phyloP scores from a whole-genome alignment of 2,797 vertebrate species.

The Sciaenops ocellatus region DNA sequence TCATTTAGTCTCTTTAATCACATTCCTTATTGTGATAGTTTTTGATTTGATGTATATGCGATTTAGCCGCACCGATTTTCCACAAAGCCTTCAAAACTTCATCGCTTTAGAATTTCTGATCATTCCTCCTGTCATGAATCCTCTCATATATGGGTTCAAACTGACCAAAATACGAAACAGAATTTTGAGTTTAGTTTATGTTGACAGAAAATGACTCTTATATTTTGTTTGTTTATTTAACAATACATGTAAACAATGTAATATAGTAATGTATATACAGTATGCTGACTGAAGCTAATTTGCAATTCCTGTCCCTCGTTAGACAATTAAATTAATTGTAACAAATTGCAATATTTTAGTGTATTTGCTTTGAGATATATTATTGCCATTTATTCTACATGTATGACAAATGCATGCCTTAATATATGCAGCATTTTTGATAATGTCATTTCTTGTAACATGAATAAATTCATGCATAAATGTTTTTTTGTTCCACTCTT shows the following conservation, averaged over 20 bases:
- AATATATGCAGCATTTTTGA: neutral
- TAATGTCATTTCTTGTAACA: too few species aligned
- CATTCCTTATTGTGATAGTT: slow-evolving; percentile 41
- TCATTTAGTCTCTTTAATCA: slow-evolving; percentile 68
- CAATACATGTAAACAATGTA: neutral
- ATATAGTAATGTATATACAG: neutral
- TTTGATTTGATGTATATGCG: slow-evolving; percentile 70
- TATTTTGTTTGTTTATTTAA: neutral
- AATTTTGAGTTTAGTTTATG: slow-evolving; percentile 22
- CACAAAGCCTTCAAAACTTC: slow-evolving; percentile 58
- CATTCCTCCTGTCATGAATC: slow-evolving; percentile 66
- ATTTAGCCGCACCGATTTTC: slow-evolving; percentile 36
- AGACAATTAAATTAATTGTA: neutral
- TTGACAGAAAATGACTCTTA: neutral
- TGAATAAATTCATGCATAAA: neutral
- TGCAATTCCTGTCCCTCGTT: neutral
- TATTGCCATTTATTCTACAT: neutral
- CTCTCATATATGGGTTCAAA: slow-evolving; percentile 68
- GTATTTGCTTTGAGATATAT: neutral
- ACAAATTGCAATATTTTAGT: too few species aligned
- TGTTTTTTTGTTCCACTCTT: neutral
- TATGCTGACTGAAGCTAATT: neutral
- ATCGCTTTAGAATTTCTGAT: slow-evolving; percentile 60
- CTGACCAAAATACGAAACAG: slow-evolving; percentile 57
- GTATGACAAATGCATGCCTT: neutral